Evolutionary conservation across 2,888 invertebrate species (phyloP).

Genomic region (Meloe dianella): DNA sequence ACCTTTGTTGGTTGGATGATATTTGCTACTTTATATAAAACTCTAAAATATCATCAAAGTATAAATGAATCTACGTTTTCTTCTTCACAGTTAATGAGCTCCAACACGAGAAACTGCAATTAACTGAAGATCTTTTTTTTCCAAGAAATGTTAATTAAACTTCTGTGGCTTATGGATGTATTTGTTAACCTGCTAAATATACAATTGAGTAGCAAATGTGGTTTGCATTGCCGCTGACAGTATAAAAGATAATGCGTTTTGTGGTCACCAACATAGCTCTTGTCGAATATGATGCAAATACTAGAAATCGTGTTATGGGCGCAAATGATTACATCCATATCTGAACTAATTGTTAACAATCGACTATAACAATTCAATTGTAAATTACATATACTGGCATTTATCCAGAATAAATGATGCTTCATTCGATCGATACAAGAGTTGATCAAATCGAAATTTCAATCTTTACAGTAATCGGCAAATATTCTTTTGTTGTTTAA

Average conservation of each 20-base stretch:
- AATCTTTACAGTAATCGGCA: not conserved
- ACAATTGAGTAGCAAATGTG: constrained; percentile 22
- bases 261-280: constrained; percentile 26
- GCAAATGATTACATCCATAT: constrained; percentile 29
- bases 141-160: not conserved
- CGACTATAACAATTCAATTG: constrained; percentile 16
- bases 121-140: constrained; percentile 4
- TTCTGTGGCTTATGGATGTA: not conserved
- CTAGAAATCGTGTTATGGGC: constrained; percentile 26
- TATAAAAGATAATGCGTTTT: constrained; percentile 34
- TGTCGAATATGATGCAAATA: constrained; percentile 14
- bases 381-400: not conserved
- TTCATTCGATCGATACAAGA: constrained; percentile 2
- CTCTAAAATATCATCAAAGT: constrained; percentile 33
- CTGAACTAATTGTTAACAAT: constrained; percentile 29
- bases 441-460: not conserved
- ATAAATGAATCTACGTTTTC: not conserved
- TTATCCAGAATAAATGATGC: not conserved
- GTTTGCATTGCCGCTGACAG: constrained; percentile 36
- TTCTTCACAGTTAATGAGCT: constrained; percentile 1
- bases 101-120: constrained; percentile 30
- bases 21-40: constrained; percentile 26
- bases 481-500: not conserved
- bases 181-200: not conserved
- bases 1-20: constrained; percentile 21